These are phyloP conservation scores for Molorchus minor DNA, from an alignment of 2,888 invertebrate genomes.

Conservation along the genomic window DNA sequence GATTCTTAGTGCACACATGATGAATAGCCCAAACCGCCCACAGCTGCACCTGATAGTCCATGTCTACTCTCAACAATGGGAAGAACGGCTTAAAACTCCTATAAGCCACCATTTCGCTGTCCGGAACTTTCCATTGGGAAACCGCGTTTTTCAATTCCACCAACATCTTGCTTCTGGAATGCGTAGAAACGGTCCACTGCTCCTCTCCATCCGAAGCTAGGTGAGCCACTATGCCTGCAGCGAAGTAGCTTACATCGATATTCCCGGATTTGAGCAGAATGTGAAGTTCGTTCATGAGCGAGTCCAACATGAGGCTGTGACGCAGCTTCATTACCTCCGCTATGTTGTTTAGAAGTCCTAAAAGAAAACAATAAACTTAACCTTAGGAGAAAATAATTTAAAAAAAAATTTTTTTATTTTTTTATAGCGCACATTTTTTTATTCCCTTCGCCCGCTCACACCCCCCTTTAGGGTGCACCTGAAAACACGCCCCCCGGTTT, in stretches of 20 bases:
- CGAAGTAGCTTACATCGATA: conserved; percentile 77
- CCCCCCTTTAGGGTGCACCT: no score
- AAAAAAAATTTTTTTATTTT: no score
- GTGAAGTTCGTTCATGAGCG: conserved; percentile 50
- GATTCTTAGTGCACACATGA: conserved; percentile 79
- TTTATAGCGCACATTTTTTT: no score
- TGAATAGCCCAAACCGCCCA: conserved; percentile 85
- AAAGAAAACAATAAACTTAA: no score
- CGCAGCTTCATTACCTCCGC: conserved; percentile 70
- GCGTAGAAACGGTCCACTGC: conserved; percentile 61
- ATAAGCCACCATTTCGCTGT: conserved; percentile 79
- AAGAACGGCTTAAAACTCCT: conserved; percentile 78
- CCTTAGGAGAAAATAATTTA: no score
- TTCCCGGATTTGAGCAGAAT: conserved; percentile 65
- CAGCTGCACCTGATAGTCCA: conserved; percentile 73
- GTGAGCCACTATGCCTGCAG: conserved; percentile 77
- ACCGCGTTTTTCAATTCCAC: conserved; percentile 68
- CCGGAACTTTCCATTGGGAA: conserved; percentile 72
- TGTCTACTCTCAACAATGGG: conserved; percentile 68
- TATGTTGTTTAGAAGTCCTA: conserved; percentile 75
- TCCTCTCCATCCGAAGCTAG: conserved; percentile 69
- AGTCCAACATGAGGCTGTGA: conserved; percentile 52
- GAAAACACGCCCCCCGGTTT: no score
- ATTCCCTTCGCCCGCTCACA: no score
- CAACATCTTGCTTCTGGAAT: conserved; percentile 60